Conservation (phyloP, 2,888 invertebrate genomes). For the Melangyna quadrimaculata region DNA sequence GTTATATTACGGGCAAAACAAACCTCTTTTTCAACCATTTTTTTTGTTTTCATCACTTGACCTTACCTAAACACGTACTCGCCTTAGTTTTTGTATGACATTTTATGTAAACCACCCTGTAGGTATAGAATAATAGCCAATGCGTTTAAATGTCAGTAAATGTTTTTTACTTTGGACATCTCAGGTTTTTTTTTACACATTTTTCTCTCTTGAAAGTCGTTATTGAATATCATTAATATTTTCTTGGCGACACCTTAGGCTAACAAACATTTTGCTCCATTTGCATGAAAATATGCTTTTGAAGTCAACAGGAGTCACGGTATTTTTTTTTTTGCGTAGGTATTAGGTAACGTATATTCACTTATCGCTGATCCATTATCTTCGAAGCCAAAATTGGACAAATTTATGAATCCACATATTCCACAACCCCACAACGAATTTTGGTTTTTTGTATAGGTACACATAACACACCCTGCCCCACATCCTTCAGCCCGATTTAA, state of each 20-base stretch:
- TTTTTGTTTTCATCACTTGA: too few relatives aligned
- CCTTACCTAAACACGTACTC: too few relatives aligned
- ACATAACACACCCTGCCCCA: not conserved
- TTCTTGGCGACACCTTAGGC: not conserved
- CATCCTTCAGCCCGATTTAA: conserved; percentile 41
- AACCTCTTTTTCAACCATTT: too few relatives aligned
- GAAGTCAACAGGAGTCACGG: not conserved
- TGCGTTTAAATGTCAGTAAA: not conserved
- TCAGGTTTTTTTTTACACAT: not conserved
- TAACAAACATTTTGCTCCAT: not conserved
- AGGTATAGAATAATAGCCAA: too few relatives aligned
- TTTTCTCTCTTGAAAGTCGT: not conserved
- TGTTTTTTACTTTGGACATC: not conserved
- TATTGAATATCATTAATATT: not conserved
- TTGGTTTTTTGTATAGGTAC: not conserved
- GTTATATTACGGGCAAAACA: too few relatives aligned
- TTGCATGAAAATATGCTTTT: not conserved
- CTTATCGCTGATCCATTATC: conserved; percentile 9
- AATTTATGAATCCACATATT: not conserved
- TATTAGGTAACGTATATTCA: not conserved
- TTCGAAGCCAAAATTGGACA: not conserved
- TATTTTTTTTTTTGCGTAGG: not conserved
- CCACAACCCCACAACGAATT: not conserved
- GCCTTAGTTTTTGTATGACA: too few relatives aligned
- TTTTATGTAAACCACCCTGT: too few relatives aligned